Evolutionary conservation across 2,888 invertebrate species (phyloP).

Genomic region (Luffia ferchaultella): DNA sequence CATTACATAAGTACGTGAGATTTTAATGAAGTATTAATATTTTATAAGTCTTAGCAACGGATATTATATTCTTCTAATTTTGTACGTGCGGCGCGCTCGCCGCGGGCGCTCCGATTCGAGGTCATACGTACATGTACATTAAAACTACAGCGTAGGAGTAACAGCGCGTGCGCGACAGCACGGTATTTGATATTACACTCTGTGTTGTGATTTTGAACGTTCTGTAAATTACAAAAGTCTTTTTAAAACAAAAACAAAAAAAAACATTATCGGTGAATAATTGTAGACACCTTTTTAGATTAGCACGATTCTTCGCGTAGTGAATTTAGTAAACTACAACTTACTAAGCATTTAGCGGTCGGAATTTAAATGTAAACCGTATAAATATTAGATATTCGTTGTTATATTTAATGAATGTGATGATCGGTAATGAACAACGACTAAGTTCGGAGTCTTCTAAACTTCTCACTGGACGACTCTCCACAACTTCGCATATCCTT

Average conservation of each 20-base stretch:
- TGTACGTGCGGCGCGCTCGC: constrained; percentile 26
- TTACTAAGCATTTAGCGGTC: constrained; percentile 50
- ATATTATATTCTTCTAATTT: constrained; percentile 62
- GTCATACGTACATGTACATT: constrained; percentile 32
- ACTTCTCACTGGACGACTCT: constrained; percentile 16
- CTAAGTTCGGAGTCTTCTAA: constrained; percentile 38
- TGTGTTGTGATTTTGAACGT: constrained; percentile 68
- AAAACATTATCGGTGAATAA: constrained; percentile 39
- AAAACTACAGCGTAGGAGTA: constrained; percentile 27
- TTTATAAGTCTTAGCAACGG: constrained; percentile 38
- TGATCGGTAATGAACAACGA: constrained; percentile 60
- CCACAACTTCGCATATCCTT: constrained; percentile 66
- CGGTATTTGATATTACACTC: constrained; percentile 66
- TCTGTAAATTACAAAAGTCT: constrained; percentile 62
- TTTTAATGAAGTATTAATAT: constrained; percentile 52
- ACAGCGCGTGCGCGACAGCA: constrained; percentile 48
- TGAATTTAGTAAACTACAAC: constrained; percentile 49
- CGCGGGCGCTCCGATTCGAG: constrained; percentile 8
- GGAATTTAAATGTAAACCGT: constrained; percentile 45
- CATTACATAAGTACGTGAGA: constrained; percentile 35
- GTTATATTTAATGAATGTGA: constrained; percentile 58
- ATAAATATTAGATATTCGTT: constrained; percentile 44
- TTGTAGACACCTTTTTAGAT: constrained; percentile 60
- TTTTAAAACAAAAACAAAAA: constrained; percentile 36
- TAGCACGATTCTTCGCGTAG: constrained; percentile 66